Evolutionary conservation across 2,888 invertebrate species (phyloP), one percentile per base, ranked within the genome.

Genomic region (Schrankia costaestrigalis): DNA sequence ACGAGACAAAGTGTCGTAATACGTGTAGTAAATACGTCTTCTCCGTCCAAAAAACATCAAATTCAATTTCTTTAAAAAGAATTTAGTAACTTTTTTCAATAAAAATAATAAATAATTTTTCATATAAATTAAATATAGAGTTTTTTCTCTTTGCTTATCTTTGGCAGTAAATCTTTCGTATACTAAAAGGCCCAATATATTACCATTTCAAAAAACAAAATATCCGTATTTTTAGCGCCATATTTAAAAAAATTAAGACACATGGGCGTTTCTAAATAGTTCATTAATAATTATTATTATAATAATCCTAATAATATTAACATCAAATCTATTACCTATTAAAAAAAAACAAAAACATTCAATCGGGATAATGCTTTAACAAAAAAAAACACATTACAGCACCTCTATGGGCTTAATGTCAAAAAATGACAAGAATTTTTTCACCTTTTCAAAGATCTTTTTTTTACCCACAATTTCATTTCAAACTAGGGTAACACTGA

Each of bases 151-250:
- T 73, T 67, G 63, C 56, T 56, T 63, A 32, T 74, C 73, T 74
- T 75, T 75, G 72, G 74, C 72, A 72, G 64, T 72, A 53, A 41
- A 49, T 47, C 42, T 48, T 52, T 65, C 61, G 65, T 63, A 67
- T 66, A 64, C 61, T 49, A 32, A 27, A 12, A 24, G 45, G 48
- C 50, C 58, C 23, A 43, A 31, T 27, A 22, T 39, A 27, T 43
- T n/a, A n/a, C n/a, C n/a, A n/a, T n/a, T n/a, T n/a, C n/a, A n/a
- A n/a, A n/a, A n/a, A n/a, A n/a, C n/a, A n/a, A 31, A 33, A 41
- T 37, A 9, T 37, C 24, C 27, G 27, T 46, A n/a, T 25, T 4
- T 25, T 18, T 31, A 48, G 35, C 31, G 35, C 40, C 35, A 41
- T 42, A 41, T 33, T 44, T 37, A 12, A 26, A 52, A 44, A 37